Evolutionary conservation across 2,113 vertebrate species (phyloP).

Genomic region (Alaudala cheleensis): DNA sequence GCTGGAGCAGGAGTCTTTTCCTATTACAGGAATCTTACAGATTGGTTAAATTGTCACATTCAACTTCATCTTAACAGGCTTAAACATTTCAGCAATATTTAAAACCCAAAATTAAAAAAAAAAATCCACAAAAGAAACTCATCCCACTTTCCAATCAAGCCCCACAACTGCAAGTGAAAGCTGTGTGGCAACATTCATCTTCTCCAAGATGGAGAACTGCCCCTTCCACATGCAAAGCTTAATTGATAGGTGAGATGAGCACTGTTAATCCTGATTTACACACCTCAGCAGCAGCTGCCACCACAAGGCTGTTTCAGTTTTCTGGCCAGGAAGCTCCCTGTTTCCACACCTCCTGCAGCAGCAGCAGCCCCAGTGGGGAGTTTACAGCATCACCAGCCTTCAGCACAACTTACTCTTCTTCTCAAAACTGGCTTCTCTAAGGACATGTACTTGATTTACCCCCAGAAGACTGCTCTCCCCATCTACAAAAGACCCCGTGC

Average conservation of each 20-base stretch:
- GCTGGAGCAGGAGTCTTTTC: not conserved
- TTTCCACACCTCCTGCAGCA: not conserved
- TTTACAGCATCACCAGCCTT: accelerated
- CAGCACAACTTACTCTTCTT: accelerated
- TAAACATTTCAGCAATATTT: not conserved
- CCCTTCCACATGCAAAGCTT: accelerated
- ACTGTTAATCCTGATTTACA: accelerated
- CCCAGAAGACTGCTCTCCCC: not conserved
- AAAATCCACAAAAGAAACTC: not conserved
- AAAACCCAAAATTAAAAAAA: not conserved
- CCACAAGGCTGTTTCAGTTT: accelerated
- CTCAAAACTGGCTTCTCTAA: accelerated
- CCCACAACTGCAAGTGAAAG: not conserved
- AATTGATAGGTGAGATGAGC: not conserved
- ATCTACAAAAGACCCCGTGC: accelerated
- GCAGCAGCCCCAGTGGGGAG: accelerated
- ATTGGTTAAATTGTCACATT: not conserved
- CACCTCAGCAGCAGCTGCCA: not conserved
- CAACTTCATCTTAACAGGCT: not conserved
- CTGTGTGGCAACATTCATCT: accelerated
- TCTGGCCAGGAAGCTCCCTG: accelerated
- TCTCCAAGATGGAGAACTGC: not conserved
- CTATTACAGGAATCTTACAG: not conserved
- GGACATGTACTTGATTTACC: accelerated
- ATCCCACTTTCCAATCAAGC: not conserved